Evolutionary conservation across 2,113 vertebrate genomes (phyloP).

Genomic region (Gymnarchus niloticus): DNA sequence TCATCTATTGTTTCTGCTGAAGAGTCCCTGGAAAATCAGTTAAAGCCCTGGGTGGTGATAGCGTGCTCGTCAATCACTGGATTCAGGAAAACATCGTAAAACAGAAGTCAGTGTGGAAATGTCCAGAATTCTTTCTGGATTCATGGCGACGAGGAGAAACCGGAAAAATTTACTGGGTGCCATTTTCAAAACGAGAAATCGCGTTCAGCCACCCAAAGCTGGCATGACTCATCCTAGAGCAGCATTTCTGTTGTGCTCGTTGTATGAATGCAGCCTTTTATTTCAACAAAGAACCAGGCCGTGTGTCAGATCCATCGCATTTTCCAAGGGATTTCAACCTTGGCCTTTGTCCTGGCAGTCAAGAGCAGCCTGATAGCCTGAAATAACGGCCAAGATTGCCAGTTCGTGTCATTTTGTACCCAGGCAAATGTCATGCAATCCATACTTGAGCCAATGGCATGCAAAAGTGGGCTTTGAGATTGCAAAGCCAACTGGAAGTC

Average conservation of each 20-base stretch:
- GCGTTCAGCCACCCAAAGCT: constrained; percentile 10
- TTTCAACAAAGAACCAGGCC: constrained; percentile 21
- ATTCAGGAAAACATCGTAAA: neutral
- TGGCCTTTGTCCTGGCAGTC: constrained; percentile 30
- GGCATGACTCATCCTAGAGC: constrained; percentile 21
- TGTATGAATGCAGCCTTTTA: constrained; percentile 21
- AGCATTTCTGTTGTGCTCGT: constrained; percentile 6
- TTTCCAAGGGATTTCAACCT: constrained; percentile 33
- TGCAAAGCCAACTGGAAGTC: no score
- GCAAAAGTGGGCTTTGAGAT: neutral
- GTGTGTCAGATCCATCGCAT: constrained; percentile 20
- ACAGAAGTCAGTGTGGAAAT: neutral
- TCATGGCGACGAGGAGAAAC: constrained; percentile 12
- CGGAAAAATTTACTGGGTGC: constrained; percentile 16
- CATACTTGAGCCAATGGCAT: neutral
- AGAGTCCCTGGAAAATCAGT: neutral
- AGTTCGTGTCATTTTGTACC: neutral
- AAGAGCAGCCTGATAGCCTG: constrained; percentile 18
- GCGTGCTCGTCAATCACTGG: neutral
- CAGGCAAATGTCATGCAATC: neutral
- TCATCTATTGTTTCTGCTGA: neutral
- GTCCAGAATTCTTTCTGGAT: constrained; percentile 11
- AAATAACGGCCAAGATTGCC: neutral
- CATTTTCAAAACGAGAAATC: neutral
- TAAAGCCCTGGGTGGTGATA: neutral